Conservation (phyloP, 2,888 invertebrate species). For the Axea sp. region DNA sequence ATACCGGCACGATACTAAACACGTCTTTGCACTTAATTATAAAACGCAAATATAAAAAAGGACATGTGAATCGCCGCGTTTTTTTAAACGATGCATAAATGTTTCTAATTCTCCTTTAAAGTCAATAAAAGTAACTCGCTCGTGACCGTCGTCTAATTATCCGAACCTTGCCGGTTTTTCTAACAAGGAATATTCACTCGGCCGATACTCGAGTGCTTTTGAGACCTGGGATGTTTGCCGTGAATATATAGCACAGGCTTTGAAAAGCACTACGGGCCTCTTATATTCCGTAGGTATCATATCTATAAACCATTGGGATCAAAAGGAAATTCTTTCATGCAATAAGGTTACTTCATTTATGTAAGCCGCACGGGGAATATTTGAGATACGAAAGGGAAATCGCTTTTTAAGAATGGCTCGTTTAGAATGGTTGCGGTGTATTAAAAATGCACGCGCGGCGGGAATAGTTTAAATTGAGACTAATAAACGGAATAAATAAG, state of each 20-base stretch:
- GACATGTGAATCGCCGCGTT: no score
- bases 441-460: slow-evolving; percentile 20
- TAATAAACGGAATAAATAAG: slow-evolving; percentile 11
- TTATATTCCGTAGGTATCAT: slow-evolving; percentile 48
- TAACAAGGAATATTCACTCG: slow-evolving; percentile 39
- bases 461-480: neutral
- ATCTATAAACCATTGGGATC: slow-evolving; percentile 48
- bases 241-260: slow-evolving; percentile 51
- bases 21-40: no score
- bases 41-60: no score
- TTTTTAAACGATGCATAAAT: no score
- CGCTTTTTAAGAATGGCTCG: slow-evolving; percentile 13
- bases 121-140: no score
- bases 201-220: slow-evolving; percentile 58
- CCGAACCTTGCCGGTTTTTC: no score
- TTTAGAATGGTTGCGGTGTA: slow-evolving; percentile 7
- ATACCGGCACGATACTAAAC: no score
- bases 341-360: slow-evolving; percentile 57
- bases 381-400: slow-evolving; percentile 18
- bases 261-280: slow-evolving; percentile 44
- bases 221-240: slow-evolving; percentile 50
- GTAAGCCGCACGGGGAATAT: slow-evolving; percentile 24
- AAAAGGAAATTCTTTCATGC: slow-evolving; percentile 51
- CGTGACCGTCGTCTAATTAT: no score
- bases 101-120: no score